These are phyloP conservation scores for Theodoxus fluviatilis DNA, from an alignment of 2,888 invertebrate genomes.

Conservation along the genomic window DNA sequence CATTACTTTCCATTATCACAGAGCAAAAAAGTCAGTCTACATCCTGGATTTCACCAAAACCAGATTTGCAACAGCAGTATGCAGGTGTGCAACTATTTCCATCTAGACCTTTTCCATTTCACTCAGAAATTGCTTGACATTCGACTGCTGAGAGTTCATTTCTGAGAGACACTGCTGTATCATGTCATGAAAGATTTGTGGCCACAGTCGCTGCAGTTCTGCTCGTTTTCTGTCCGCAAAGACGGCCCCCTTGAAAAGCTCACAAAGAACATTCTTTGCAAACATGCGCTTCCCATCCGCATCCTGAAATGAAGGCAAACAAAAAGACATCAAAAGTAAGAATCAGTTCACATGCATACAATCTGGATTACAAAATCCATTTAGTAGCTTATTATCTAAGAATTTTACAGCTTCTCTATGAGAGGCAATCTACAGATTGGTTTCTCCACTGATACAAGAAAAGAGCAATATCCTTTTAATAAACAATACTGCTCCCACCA, in stretches of 20 bases:
- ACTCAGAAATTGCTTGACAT: slow-evolving; percentile 57
- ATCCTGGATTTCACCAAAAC: too few relatives aligned
- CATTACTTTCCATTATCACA: too few relatives aligned
- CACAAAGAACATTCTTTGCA: slow-evolving; percentile 49
- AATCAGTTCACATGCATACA: background rate
- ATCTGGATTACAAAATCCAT: background rate
- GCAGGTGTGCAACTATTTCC: too few relatives aligned
- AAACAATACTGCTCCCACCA: too few relatives aligned
- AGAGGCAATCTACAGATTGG: too few relatives aligned
- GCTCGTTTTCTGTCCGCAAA: slow-evolving; percentile 55
- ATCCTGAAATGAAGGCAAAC: slow-evolving; percentile 50
- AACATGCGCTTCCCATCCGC: slow-evolving; percentile 41
- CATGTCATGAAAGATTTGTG: slow-evolving; percentile 55
- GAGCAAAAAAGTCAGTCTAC: too few relatives aligned
- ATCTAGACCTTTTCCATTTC: slow-evolving; percentile 53
- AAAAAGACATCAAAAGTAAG: slow-evolving; percentile 8
- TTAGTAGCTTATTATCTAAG: too few relatives aligned
- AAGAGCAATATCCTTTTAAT: too few relatives aligned
- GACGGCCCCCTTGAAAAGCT: slow-evolving; percentile 54
- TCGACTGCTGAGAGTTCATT: slow-evolving; percentile 51
- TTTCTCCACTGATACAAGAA: too few relatives aligned
- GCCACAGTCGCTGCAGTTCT: slow-evolving; percentile 57
- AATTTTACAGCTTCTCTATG: too few relatives aligned
- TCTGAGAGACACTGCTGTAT: slow-evolving; percentile 55
- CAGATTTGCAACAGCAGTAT: too few relatives aligned